Conservation (phyloP, 2,113 vertebrate genomes). For the Thymallus thymallus region DNA sequence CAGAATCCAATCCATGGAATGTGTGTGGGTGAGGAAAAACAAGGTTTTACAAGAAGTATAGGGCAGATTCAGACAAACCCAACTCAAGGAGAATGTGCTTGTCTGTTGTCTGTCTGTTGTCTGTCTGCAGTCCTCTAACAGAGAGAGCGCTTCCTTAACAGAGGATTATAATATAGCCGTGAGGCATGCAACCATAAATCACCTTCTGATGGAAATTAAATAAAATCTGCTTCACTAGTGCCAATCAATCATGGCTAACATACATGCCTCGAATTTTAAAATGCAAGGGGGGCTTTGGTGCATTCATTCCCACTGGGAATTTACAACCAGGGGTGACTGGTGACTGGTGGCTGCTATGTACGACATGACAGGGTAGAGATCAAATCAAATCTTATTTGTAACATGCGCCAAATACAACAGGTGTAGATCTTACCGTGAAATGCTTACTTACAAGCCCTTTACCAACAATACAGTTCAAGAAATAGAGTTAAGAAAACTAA, state of each 20-base stretch:
- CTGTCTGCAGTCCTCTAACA: neutral
- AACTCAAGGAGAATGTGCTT: neutral
- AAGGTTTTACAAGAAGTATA: neutral
- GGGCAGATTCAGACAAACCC: neutral
- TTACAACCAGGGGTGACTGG: neutral
- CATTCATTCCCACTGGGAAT: neutral
- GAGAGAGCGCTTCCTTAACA: neutral
- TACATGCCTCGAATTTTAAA: conserved; percentile 17
- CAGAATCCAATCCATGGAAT: neutral
- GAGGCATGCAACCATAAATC: conserved; percentile 19
- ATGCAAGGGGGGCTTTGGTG: neutral
- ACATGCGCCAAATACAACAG: too few species aligned
- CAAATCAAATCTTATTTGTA: too few species aligned
- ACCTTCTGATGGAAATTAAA: conserved; percentile 31
- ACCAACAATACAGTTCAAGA: too few species aligned
- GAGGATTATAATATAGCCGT: conserved; percentile 7
- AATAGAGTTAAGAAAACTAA: too few species aligned
- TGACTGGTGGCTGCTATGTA: neutral
- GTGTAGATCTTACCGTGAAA: too few species aligned
- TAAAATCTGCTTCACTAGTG: conserved; percentile 31
- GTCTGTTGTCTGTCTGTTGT: too few species aligned
- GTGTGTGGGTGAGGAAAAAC: neutral
- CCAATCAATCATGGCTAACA: conserved; percentile 25
- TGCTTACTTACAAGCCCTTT: too few species aligned
- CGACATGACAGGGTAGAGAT: neutral